Percentiles rank a stretch among this genome's conserved stretches.
phyloP scores from a whole-genome alignment of 2,888 invertebrate genomes.

The Aromia moschata region DNA sequence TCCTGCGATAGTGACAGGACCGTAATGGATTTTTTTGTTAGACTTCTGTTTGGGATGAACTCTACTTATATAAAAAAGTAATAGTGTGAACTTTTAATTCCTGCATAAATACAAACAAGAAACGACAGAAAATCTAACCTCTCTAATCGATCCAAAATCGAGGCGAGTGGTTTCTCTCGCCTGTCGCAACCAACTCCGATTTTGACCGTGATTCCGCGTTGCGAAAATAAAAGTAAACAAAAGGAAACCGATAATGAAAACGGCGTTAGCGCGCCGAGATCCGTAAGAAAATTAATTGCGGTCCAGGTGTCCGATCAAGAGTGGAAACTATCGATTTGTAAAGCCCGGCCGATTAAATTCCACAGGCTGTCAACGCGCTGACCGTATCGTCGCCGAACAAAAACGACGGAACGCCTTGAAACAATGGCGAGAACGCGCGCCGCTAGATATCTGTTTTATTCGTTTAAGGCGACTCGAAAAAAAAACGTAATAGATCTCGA shows the following conservation, averaged over 20 bases:
- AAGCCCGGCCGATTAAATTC: too few species aligned
- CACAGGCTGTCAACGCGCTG: not conserved
- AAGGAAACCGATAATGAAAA: not conserved
- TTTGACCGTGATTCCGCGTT: too few species aligned
- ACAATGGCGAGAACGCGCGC: not conserved
- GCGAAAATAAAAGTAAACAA: not conserved
- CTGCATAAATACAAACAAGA: too few species aligned
- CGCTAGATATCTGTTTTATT: not conserved
- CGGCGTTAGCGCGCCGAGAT: not conserved
- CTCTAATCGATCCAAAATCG: too few species aligned
- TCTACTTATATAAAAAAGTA: too few species aligned
- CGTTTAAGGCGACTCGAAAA: not conserved
- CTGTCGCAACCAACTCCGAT: too few species aligned
- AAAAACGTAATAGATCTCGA: not conserved
- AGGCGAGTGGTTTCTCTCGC: too few species aligned
- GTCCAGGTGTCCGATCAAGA: not conserved
- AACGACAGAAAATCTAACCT: too few species aligned
- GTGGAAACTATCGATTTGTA: not conserved
- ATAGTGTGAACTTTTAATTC: too few species aligned
- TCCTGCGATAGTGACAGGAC: too few species aligned
- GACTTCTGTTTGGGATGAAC: too few species aligned
- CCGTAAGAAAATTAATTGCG: not conserved
- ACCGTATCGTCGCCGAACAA: not conserved
- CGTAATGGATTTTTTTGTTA: too few species aligned
- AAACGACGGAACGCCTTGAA: not conserved